Evolutionary conservation across 1,140 invertebrate genomes (phyloP), one percentile per base, ranked within the genome.

Genomic region (Telenomus remus): DNA sequence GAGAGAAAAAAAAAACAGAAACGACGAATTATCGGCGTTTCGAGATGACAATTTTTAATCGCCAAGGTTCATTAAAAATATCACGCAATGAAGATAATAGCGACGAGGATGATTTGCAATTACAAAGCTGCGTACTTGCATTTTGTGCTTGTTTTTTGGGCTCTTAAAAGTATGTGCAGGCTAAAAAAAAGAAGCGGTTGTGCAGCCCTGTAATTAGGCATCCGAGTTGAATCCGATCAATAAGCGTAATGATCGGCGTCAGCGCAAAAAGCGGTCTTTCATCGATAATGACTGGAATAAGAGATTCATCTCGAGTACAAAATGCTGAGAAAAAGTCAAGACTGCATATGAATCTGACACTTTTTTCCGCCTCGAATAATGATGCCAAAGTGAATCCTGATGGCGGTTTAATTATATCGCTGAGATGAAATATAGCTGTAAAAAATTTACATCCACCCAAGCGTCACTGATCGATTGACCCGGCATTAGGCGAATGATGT

Each of bases 341-440:
- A 39, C 2, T 27, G 19, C 37, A 11, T 39, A 11, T 11, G n/a
- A 39, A 39, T 6, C 19, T 27, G 19, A 27, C 19, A 27, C 19
- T 54, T 69, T 60, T 69, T 16, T 53, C 10, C 8, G 6, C 14
- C 1, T 12, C 13, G 34, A 46, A 46, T 33, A 59, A 48, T 34
- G 19, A 46, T 12, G 13, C 2, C 7, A 3, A 13, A 59, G 16
- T 35, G 33, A 47, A 47, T 53, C 39, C 42, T 55, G 69, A 44
- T 55, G 55, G 55, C 37, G 47, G 43, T 73, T 60, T 70, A 76
- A 70, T 70, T 76, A 66, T 61, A 44, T 66, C 55, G 55, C 49
- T 66, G 27, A 6, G 15, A 0, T 60, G 44, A 73, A 65, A 73
- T 60, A 73, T 73, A 39, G 59, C 43, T 8, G 11, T 0, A 16